Base-by-base conservation (phyloP, 1,140 invertebrate genomes). In the Agrypnia vestita region DNA sequence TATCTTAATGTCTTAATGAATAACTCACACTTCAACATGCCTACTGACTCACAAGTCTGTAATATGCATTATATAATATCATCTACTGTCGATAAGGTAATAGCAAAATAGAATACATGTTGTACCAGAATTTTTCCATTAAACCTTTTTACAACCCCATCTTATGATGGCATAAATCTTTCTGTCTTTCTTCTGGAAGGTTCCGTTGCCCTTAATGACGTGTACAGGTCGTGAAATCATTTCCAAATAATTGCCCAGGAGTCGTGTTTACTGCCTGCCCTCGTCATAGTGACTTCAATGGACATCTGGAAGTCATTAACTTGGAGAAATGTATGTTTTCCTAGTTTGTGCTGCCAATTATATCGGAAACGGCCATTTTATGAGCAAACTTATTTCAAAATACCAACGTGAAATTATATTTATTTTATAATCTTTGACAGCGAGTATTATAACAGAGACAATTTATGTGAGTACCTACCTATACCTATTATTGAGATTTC, bases 241-340 rank as follows among this genome's bases (percentile, higher is more conserved):
- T 75, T 71, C 19, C 72, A 59, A 75, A 75, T 75, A 75, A 75
- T 61, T 61, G 73, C 21, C n/a, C 55, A 46, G 25, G 19, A 17
- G 43, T 19, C 19, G 6, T 75, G 73, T 53, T 73, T n/a, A 77
- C 15, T 51, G 10, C 35, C 25, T 35, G 17, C 47, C 47, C 62
- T 64, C 74, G 10, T 64, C 75, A 51, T 77, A 35, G 17, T 25
- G 59, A 51, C 75, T 64, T 55, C 35, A 67, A 25, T 64, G 75
- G 61, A 67, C 75, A 77, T 77, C 75, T 77, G 75, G 75, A 67
- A 77, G 61, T 47, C 75, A 77, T 77, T 67, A 64, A 64, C 44
- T 53, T 51, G 13, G 12, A 51, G 71, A 67, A 44, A 43, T 35
- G 67, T 77, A 67, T 77, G 59, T 77, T 64, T 67, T 64, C 75